These are phyloP conservation scores for Acanthosepion pharaonis DNA, from an alignment of 2,888 invertebrate genomes.

Conservation along the genomic window DNA sequence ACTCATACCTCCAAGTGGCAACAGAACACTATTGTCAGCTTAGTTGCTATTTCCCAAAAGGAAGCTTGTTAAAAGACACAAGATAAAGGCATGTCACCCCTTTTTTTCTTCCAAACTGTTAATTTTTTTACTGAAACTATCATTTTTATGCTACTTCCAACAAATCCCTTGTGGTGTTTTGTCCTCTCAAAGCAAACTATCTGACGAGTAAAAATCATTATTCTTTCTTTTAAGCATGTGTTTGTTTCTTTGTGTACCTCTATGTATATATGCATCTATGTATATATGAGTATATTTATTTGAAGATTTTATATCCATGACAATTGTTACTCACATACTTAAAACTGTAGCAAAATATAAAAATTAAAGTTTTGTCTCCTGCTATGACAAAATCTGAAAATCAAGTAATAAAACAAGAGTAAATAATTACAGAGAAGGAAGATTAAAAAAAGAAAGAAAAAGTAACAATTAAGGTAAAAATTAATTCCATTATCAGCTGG, in stretches of 20 bases:
- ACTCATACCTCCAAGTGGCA: conserved; percentile 41
- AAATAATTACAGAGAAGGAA: background rate
- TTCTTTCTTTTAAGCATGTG: background rate
- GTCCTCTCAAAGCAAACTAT: background rate
- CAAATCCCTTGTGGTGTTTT: conserved; percentile 33
- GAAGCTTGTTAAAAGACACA: conserved; percentile 33
- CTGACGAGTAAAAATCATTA: background rate
- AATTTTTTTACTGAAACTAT: background rate
- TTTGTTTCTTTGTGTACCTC: background rate
- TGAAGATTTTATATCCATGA: background rate
- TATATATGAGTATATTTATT: background rate
- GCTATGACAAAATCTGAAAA: background rate
- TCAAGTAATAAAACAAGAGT: background rate
- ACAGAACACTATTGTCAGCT: conserved; percentile 25
- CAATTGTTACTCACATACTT: background rate
- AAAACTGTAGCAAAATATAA: background rate
- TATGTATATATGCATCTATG: background rate
- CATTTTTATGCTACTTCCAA: background rate
- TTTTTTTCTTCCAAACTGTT: background rate
- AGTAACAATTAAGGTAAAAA: conserved; percentile 24
- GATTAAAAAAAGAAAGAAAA: background rate
- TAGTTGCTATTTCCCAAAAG: conserved; percentile 43
- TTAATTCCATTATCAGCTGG: conserved; percentile 47
- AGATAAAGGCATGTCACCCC: conserved; percentile 39
- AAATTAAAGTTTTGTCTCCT: background rate